Evolutionary conservation across 2,113 vertebrate genomes (phyloP).

Genomic region (Laticauda laticaudata): DNA sequence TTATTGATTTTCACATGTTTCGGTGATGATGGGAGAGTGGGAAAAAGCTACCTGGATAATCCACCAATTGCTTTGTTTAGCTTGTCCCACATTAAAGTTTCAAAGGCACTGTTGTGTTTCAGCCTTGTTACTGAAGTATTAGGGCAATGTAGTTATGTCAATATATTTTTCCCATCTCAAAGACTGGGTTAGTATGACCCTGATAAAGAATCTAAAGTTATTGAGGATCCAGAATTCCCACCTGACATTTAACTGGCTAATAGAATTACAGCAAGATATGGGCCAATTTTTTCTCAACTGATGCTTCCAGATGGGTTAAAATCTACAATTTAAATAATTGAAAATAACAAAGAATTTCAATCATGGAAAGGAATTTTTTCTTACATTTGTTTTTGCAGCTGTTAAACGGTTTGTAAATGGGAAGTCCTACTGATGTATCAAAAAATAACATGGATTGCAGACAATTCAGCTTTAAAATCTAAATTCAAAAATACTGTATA

Average conservation of each 20-base stretch:
- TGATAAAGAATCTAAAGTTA: not conserved
- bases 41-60: not conserved
- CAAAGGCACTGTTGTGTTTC: not conserved
- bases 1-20: not conserved
- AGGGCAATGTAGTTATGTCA: not conserved
- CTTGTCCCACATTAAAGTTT: not conserved
- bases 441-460: not conserved
- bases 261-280: not conserved
- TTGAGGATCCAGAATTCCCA: not conserved
- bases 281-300: not conserved
- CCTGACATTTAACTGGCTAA: not conserved
- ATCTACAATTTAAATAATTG: not conserved
- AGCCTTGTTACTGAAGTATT: not conserved
- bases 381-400: not conserved
- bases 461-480: not conserved
- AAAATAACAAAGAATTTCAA: not conserved
- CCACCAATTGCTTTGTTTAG: not conserved
- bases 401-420: not conserved
- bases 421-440: not conserved
- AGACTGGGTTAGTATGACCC: not conserved
- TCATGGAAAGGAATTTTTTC: not conserved
- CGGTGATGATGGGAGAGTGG: not conserved
- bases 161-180: not conserved
- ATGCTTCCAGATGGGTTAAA: not conserved
- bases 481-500: not conserved